phyloP scores from a whole-genome alignment of 2,797 vertebrate species.

The Ciconia nigra region DNA sequence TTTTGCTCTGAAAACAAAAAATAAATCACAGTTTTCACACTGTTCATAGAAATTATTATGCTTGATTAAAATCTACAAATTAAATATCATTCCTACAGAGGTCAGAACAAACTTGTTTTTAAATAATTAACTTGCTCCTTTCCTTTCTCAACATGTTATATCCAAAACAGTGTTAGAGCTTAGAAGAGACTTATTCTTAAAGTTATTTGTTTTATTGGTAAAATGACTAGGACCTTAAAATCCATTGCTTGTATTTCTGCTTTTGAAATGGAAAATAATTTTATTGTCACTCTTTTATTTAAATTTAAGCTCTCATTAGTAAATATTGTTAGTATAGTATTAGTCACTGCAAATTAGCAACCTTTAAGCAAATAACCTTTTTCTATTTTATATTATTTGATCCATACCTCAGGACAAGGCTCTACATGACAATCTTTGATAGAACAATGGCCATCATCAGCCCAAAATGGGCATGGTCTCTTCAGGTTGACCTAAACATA shows the following conservation, averaged over 20 bases:
- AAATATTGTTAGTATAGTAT: background rate
- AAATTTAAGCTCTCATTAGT: background rate
- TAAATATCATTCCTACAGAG: background rate
- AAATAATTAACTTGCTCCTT: background rate
- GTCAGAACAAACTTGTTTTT: background rate
- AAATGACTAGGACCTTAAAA: background rate
- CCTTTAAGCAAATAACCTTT: background rate
- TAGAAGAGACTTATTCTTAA: background rate
- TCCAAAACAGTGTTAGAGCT: background rate
- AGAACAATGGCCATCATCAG: slow-evolving; percentile 91
- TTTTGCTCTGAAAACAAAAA: slow-evolving; percentile 83
- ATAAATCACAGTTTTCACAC: background rate
- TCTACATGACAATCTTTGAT: slow-evolving; percentile 97
- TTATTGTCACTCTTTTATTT: background rate
- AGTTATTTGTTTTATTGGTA: background rate
- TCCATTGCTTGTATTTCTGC: background rate
- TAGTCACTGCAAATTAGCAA: background rate
- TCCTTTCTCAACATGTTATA: background rate
- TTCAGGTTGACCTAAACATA: slow-evolving; percentile 89
- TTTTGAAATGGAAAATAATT: background rate
- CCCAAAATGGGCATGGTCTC: slow-evolving; percentile 94
- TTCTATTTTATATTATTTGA: background rate
- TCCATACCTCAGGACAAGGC: slow-evolving; percentile 91
- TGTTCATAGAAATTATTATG: background rate
- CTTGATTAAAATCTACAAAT: background rate